Evolutionary conservation across 2,888 invertebrate genomes (phyloP).

Genomic region (Ptycholaimellus sp.): DNA sequence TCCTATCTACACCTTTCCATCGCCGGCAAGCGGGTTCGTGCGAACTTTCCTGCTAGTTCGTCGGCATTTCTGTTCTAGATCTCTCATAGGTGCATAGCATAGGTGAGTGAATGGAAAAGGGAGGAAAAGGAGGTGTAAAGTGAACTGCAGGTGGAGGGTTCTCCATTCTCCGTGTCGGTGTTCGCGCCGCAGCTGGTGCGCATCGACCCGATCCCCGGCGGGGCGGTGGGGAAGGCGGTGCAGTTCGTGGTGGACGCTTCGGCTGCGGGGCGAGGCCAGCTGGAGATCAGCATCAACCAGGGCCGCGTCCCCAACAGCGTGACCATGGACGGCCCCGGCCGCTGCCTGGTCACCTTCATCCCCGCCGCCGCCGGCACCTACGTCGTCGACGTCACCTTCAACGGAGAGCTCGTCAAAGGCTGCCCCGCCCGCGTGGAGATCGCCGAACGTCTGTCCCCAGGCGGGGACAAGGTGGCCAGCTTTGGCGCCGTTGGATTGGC

Average conservation of each 20-base stretch:
- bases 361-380: conserved; percentile 71
- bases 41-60: too few species aligned
- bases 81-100: too few species aligned
- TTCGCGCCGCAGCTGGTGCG: conserved; percentile 76
- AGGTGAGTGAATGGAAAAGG: too few species aligned
- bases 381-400: conserved; percentile 78
- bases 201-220: conserved; percentile 75
- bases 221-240: conserved; percentile 76
- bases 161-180: conserved; percentile 58
- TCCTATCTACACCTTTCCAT: too few species aligned
- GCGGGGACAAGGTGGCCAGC: not conserved
- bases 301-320: conserved; percentile 97
- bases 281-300: conserved; percentile 96
- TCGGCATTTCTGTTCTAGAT: too few species aligned
- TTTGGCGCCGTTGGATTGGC: not conserved
- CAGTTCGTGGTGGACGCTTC: conserved; percentile 96
- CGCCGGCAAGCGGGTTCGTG: conserved; percentile 44
- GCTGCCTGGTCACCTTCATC: conserved; percentile 56
- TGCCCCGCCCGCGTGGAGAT: conserved; percentile 2
- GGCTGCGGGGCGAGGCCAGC: conserved; percentile 90
- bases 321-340: conserved; percentile 70
- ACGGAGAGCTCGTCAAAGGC: conserved; percentile 72
- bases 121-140: too few species aligned
- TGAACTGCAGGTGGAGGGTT: too few species aligned
- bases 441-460: not conserved